Percentiles rank a stretch among this genome's conserved stretches.
Conservation (phyloP, 2,113 vertebrate genomes). For the Mandrillus leucophaeus region DNA sequence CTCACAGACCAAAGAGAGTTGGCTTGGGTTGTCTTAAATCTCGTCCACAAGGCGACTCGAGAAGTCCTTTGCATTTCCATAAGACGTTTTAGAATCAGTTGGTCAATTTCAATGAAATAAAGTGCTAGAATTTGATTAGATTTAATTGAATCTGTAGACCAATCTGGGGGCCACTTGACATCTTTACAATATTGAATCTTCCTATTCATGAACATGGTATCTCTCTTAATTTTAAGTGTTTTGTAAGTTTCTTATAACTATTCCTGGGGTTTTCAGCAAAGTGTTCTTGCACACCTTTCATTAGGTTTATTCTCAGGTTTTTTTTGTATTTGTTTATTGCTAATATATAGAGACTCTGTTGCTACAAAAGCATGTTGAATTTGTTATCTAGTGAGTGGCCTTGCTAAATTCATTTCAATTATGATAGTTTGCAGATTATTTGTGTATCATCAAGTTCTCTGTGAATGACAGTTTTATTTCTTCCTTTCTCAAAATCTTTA, state of each 20-base stretch:
- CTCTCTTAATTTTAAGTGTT: background rate
- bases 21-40: background rate
- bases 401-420: constrained; percentile 1
- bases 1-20: background rate
- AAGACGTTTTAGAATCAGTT: background rate
- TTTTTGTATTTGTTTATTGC: background rate
- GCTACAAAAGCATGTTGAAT: background rate
- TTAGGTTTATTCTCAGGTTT: background rate
- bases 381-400: background rate
- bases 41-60: background rate
- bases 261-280: background rate
- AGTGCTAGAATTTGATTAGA: background rate
- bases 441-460: background rate
- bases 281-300: background rate
- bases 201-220: background rate
- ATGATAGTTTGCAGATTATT: background rate
- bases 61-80: background rate
- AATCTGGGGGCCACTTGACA: background rate
- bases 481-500: background rate
- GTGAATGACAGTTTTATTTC: background rate
- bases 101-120: background rate
- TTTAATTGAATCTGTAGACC: background rate
- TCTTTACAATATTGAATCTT: background rate
- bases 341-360: background rate
- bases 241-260: background rate